Evolutionary conservation across 2,113 vertebrate genomes (phyloP), one percentile per base, ranked within the genome.

Genomic region (Catharus bicknelli): DNA sequence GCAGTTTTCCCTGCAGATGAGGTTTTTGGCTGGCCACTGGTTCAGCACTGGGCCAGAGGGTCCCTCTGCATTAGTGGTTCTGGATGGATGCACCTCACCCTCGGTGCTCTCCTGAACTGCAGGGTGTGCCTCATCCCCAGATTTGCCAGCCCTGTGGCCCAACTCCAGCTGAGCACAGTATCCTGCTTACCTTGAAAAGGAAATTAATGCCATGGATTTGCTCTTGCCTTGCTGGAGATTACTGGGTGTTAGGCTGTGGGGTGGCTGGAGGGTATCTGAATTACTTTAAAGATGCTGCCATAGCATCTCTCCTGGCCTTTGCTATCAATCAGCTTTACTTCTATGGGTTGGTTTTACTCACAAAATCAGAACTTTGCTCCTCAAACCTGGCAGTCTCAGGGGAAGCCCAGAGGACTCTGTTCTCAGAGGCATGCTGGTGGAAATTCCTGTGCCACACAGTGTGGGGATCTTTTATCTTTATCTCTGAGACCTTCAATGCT

Each of bases 161-260:
- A 55, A 5, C 68, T 86, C 88, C 61, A 83, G 76, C 73, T 57
- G 27, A 78, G 45, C 5, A 8, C 84, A 18, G 94, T 91, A 86
- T 79, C 80, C 86, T 84, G 57, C 76, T 92, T 88, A 84, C 73
- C 83, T 95, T 81, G 61, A 74, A 83, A 74, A 91, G 70, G 84
- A 84, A 89, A 95, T 82, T 72, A 92, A 95, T 92, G 81, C 74
- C 18, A 9, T 32, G 86, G 94, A 88, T 92, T 95, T 91, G 62
- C 45, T 84, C 66, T 61, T 75, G 58, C 50, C 74, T 91, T 88
- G 59, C 55, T 70, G 55, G 55, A 16, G 75, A 86, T 83, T 53
- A 83, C 30, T 17, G 58, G 62, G 58, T n/a, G 42, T 78, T 86
- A 76, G 94, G 34, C 66, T 87, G 77, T 29, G 45, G 36, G 10